Percentiles rank a stretch among this genome's conserved stretches.
Evolutionary conservation across 2,888 invertebrate genomes (phyloP).

Genomic region (Embidobia sp.): DNA sequence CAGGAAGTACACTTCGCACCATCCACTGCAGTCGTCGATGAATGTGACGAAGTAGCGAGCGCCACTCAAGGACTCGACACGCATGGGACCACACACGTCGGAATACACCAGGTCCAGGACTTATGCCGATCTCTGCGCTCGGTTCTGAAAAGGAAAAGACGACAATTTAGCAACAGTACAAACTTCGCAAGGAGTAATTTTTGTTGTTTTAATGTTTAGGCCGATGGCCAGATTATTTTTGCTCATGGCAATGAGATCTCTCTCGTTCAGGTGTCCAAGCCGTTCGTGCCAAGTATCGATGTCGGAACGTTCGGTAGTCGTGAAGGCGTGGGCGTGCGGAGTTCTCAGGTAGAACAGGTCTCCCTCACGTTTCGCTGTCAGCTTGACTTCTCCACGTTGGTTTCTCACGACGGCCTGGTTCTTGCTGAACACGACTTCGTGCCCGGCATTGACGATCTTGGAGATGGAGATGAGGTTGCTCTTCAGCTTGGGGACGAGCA

Average conservation of each 20-base stretch:
- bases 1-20: background rate
- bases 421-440: conserved; percentile 3
- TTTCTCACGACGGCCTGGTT: conserved; percentile 1
- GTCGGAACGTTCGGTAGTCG: background rate
- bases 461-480: conserved; percentile 2
- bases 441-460: background rate
- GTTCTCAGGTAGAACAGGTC: background rate
- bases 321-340: background rate
- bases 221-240: background rate
- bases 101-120: conserved; percentile 7
- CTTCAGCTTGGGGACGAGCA: background rate
- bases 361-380: conserved; percentile 1
- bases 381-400: background rate
- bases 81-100: conserved; percentile 7
- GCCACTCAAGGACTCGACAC: background rate
- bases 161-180: conserved; percentile 26
- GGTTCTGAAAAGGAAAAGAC: background rate
- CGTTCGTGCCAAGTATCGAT: conserved; percentile 4
- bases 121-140: background rate
- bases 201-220: background rate
- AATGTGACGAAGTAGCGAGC: conserved; percentile 5
- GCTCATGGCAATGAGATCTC: background rate
- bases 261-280: conserved; percentile 3
- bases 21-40: background rate
- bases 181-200: conserved; percentile 20